phyloP scores from a whole-genome alignment of 2,888 invertebrate genomes.

The Oasisia sp. region DNA sequence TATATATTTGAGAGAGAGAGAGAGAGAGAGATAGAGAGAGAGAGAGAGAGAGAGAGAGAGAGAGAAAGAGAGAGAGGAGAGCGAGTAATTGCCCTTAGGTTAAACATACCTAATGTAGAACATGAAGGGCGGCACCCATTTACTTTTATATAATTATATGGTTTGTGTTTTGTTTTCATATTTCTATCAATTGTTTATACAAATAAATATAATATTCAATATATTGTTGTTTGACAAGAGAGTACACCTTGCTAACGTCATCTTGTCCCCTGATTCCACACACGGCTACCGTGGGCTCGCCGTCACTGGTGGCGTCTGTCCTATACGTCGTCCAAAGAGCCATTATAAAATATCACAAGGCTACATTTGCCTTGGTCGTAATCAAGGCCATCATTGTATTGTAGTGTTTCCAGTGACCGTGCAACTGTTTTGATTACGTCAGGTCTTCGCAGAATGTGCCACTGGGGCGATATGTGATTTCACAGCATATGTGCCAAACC shows the following conservation, averaged over 20 bases:
- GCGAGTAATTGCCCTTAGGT: no score
- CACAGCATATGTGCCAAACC: neutral
- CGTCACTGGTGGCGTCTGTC: neutral
- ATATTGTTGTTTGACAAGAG: no score
- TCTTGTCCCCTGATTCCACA: neutral
- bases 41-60: no score
- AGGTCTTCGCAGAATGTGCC: neutral
- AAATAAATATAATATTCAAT: no score
- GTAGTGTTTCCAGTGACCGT: neutral
- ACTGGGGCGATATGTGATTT: neutral
- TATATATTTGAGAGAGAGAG: no score
- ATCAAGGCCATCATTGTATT: neutral
- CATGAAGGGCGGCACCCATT: no score
- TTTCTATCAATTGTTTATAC: no score
- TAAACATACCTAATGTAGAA: no score
- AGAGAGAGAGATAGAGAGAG: no score
- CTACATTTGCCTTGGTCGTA: neutral
- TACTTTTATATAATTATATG: no score
- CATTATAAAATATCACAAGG: neutral
- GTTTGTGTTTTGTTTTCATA: no score
- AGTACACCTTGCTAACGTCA: neutral
- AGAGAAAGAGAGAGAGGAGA: no score
- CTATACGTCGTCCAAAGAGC: neutral
- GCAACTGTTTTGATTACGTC: neutral
- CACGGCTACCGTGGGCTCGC: neutral